phyloP scores from a whole-genome alignment of 1,140 invertebrate genomes.

The Drosophila varians region DNA sequence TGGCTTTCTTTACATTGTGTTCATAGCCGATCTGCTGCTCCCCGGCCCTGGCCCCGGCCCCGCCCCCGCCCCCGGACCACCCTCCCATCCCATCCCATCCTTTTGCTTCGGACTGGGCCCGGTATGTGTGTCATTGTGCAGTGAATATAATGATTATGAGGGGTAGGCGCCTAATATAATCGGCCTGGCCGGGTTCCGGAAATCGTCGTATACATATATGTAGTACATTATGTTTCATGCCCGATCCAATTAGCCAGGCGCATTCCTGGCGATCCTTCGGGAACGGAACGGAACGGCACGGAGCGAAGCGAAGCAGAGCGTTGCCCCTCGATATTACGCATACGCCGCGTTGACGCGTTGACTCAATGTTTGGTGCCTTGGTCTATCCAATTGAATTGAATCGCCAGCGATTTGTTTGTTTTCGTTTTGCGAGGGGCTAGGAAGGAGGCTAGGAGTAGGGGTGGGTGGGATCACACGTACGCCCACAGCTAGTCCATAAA shows the following conservation, averaged over 20 bases:
- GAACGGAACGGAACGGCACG: not conserved
- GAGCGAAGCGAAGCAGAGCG: not conserved
- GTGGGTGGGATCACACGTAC: conserved; percentile 14
- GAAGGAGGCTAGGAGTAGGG: not conserved
- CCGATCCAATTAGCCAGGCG: conserved; percentile 19
- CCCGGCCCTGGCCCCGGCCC: not conserved
- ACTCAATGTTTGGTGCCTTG: conserved; percentile 31
- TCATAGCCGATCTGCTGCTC: conserved; percentile 4
- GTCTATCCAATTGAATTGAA: conserved; percentile 30
- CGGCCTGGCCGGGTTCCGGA: conserved; percentile 28
- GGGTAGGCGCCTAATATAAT: conserved; percentile 50
- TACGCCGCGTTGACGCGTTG: conserved; percentile 47
- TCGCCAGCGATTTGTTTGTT: conserved; percentile 47
- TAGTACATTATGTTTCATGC: conserved; percentile 25
- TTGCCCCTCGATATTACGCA: conserved; percentile 44
- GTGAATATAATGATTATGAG: conserved; percentile 45
- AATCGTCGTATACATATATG: conserved; percentile 24
- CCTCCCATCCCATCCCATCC: too few relatives aligned
- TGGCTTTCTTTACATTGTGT: conserved; percentile 41
- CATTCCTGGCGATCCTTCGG: conserved; percentile 18
- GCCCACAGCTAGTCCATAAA: conserved; percentile 53
- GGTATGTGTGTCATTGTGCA: conserved; percentile 61
- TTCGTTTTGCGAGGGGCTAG: conserved; percentile 25
- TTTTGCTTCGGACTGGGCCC: conserved; percentile 9
- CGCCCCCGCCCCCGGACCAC: not conserved